Evolutionary conservation across 2,113 vertebrate species (phyloP), one percentile per base, ranked within the genome.

Genomic region (Aphelocoma coerulescens): DNA sequence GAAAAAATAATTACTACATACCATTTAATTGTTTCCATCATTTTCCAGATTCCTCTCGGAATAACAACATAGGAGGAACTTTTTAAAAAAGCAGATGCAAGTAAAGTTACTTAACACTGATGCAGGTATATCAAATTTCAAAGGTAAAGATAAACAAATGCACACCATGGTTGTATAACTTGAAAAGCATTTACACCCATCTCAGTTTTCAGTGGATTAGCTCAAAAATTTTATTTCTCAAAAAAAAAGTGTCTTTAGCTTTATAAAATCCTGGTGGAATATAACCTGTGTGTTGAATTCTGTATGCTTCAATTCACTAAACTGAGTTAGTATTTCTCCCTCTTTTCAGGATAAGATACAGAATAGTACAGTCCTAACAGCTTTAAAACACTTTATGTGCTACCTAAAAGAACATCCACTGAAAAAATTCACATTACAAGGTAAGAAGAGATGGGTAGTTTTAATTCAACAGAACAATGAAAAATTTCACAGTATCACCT

Each of bases 271-370:
- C 9, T 51, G 7, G 12, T 39, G 6, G 23, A 57, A 37, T 49
- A n/a, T 17, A 88, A 69, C 13, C 19, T 27, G 7, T 54, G 22
- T 22, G 37, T 61, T 65, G 24, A 91, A 71, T 46, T 54, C 12
- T 67, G 10, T 44, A 55, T 46, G 11, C 15, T 79, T 83, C 26
- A 75, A 79, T 46, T 54, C 62, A 63, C 11, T 15, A 66, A 32
- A 71, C 0, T 16, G 20, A 61, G 44, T n/a, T 46, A 6, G 5
- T 73, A 19, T 18, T 6, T 8, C 8, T 43, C 4, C 13, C 4
- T 11, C 44, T 69, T 74, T 61, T 62, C 74, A 67, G 11, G 23
- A 17, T 27, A 32, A 71, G 20, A 10, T 19, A 67, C 18, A 75
- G 10, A 19, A 22, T 3, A 51, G 8, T n/a, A 59, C 6, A n/a